Evolutionary conservation across 2,888 invertebrate species (phyloP).

Genomic region (Timandra comae): DNA sequence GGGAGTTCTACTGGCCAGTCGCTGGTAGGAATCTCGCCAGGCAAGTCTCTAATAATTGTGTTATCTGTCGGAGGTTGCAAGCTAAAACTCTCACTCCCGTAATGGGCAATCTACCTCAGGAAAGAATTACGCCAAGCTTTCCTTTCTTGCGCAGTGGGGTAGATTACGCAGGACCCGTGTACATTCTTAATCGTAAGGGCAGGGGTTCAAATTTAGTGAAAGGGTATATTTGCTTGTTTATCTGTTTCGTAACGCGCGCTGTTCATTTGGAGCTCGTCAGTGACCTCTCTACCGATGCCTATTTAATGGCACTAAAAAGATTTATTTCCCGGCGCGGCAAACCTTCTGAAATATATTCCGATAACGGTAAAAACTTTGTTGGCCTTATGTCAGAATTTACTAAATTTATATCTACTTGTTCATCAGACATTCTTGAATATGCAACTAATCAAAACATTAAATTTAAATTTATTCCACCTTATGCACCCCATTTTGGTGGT

Average conservation of each 20-base stretch:
- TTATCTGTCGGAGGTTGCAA: conserved; percentile 11
- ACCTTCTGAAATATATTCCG: conserved; percentile 2
- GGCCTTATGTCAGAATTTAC: too few relatives aligned
- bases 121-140: not conserved
- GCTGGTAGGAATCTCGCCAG: conserved; percentile 6
- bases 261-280: conserved; percentile 2
- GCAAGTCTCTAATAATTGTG: conserved; percentile 11
- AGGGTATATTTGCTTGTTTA: conserved; percentile 20
- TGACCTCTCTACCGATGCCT: conserved; percentile 1
- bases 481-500: too few relatives aligned
- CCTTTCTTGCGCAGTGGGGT: conserved; percentile 1
- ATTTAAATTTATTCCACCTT: too few relatives aligned
- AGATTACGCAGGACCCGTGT: conserved; percentile 8
- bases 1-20: conserved; percentile 4
- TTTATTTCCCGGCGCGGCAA: conserved; percentile 4
- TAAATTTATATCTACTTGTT: too few relatives aligned
- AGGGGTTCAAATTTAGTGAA: conserved; percentile 18
- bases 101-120: conserved; percentile 6
- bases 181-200: conserved; percentile 14
- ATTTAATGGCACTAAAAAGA: not conserved
- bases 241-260: conserved; percentile 15
- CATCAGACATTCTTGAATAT: too few relatives aligned
- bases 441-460: too few relatives aligned
- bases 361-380: conserved; percentile 5
- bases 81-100: conserved; percentile 9